Base-by-base conservation (phyloP, 2,797 vertebrate genomes). In the Enteromius argenteus region DNA sequence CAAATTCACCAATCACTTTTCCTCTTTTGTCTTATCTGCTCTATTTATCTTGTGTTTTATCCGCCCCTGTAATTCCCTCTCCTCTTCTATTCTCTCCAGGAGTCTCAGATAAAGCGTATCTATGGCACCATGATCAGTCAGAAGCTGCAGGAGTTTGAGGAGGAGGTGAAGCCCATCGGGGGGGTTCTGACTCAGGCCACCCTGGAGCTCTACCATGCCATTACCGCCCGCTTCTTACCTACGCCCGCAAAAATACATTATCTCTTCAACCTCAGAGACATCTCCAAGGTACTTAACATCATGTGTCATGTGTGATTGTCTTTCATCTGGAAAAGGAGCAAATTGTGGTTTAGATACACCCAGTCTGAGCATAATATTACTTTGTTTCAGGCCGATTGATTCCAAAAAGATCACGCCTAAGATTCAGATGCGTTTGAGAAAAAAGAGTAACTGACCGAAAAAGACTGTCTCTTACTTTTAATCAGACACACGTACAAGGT, bases 241-340 rank as follows among this genome's bases (percentile, higher is more conserved):
- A 97, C 97, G 0, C 97, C 97, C 0, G 95, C 96, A 85, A 97
- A 97, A 92, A 97, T 95, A 86, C 97, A 98, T 89, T 98, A 98
- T 91, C 95, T 97, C 80, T 98, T 98, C 91, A 98, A 97, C 91
- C 96, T 98, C 84, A 94, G 97, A 39, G 97, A 98, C 87, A 97
- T 97, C 89, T 97, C 97, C 81, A 98, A 97, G 96, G 97, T 95
- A 85, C 87, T 14, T 71, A 49, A 23, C 30, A 46, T 60, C 39
- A n/a, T 49, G 37, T 5, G 1, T 32, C 82, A 74, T 60, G 13
- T 15, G 64, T 23, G 23, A 62, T 51, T 39, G 56, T 73, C 71
- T 72, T 44, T 79, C 60, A 17, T 4, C 64, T 46, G 21, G 49
- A 68, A 58, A 69, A 32, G 21, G 19, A 72, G 64, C 46, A 56